Conservation (phyloP, 2,113 vertebrate genomes). For the Semicossyphus pulcher region DNA sequence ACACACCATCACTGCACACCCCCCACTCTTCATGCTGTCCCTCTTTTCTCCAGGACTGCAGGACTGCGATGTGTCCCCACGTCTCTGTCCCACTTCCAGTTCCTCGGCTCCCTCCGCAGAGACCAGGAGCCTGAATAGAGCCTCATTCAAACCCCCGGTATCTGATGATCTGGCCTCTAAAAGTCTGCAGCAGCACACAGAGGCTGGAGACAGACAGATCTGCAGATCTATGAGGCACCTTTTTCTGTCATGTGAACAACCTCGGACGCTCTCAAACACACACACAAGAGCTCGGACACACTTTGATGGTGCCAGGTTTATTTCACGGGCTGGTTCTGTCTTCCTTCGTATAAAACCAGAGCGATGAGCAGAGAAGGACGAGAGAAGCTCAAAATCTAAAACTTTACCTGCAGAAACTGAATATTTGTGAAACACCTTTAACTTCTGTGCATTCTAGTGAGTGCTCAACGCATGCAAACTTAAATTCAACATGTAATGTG, state of each 20-base stretch:
- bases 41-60: conserved; percentile 45
- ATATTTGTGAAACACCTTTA: neutral
- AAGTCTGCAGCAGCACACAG: conserved; percentile 14
- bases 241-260: conserved; percentile 14
- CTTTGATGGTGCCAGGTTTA: conserved; percentile 22
- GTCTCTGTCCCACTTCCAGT: conserved; percentile 63
- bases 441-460: neutral
- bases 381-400: neutral
- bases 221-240: conserved; percentile 31
- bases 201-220: conserved; percentile 24
- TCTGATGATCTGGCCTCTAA: conserved; percentile 53
- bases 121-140: conserved; percentile 53
- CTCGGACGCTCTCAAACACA: conserved; percentile 1
- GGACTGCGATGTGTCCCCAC: conserved; percentile 39
- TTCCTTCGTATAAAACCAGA: neutral
- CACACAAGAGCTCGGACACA: conserved; percentile 4
- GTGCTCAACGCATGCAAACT: neutral
- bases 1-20: conserved; percentile 32
- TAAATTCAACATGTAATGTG: neutral
- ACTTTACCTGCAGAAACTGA: neutral
- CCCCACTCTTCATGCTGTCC: conserved; percentile 31
- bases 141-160: conserved; percentile 48
- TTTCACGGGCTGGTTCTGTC: conserved; percentile 11
- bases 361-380: neutral
- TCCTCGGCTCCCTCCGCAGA: conserved; percentile 51